phyloP scores from a whole-genome alignment of 2,113 vertebrate genomes.

The Desmodus rotundus region DNA sequence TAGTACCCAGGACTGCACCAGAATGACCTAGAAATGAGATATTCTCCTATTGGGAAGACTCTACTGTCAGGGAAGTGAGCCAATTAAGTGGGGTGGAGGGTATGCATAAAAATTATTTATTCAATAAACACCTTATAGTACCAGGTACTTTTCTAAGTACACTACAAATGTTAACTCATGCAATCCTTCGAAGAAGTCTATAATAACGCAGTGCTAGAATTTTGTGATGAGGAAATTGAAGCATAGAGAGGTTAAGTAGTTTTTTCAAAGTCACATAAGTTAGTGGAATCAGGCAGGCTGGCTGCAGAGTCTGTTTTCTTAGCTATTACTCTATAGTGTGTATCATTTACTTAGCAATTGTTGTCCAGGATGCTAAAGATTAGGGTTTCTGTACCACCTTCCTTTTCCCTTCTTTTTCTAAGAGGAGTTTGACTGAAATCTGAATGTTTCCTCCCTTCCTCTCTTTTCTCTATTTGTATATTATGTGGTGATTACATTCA shows the following conservation, averaged over 20 bases:
- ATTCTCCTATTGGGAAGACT: neutral
- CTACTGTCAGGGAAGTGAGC: neutral
- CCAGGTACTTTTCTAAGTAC: neutral
- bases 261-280: neutral
- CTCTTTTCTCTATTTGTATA: neutral
- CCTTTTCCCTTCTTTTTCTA: neutral
- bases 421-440: neutral
- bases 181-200: neutral
- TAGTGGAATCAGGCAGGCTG: too few relatives aligned
- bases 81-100: neutral
- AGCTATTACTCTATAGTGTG: too few relatives aligned
- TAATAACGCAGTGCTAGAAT: neutral
- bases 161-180: neutral
- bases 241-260: neutral
- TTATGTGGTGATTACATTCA: neutral
- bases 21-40: neutral
- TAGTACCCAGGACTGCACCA: neutral
- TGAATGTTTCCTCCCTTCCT: neutral
- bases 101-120: neutral
- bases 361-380: neutral
- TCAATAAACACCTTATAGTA: neutral
- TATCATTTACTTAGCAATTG: too few relatives aligned
- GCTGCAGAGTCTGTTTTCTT: neutral
- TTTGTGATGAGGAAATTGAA: neutral
- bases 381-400: accelerated